Base-by-base conservation (phyloP, 2,888 invertebrate species). In the Andrena hattorfiana region DNA sequence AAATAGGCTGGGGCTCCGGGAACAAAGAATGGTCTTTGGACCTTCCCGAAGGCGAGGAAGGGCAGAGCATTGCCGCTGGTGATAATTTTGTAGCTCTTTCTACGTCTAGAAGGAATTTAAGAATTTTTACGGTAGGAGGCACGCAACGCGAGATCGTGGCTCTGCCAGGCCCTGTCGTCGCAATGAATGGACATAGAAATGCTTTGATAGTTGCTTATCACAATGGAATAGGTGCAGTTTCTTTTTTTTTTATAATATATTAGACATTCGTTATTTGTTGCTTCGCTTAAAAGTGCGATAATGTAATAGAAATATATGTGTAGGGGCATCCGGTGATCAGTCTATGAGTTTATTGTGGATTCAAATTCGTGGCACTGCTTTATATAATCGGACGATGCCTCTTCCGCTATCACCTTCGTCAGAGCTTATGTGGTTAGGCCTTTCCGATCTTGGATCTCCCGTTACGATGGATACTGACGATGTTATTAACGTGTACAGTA, bases 11-110 rank as follows among this genome's bases (percentile, higher is more conserved):
- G 92, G 95, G 96, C 74, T 94, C 95, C 2, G 96, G 96, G 83
- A 97, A 97, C 89, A 98, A 97, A 92, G 99, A 99, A 94, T 99
- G 99, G 99, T 96, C 96, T 10, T 94, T 96, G 2, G 95, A 96
- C 16, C 94, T 99, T 94, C 96, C 97, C 0, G 96, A 96, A 85
- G 96, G 96, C 0, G 99, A 99, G 93, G 97, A 97, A 90, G 96
- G 97, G 0, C 92, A 96, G 66, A 97, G 97, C 49, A 94, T 96
- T 70, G 94, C 95, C 0, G 94, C 95, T 88, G 97, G 97, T 0
- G 95, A 95, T 20, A 96, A 95, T n/a, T 95, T 98, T 90, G 95
- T 99, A 35, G 98, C 97, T 0, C 96, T 96, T 73, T 97, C 97
- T 1, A 98, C 98, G 0, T 96, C 95, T 87, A 95, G 95, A 73